Evolutionary conservation across 1,140 invertebrate species (phyloP).

Genomic region (Camponotus pennsylvanicus): DNA sequence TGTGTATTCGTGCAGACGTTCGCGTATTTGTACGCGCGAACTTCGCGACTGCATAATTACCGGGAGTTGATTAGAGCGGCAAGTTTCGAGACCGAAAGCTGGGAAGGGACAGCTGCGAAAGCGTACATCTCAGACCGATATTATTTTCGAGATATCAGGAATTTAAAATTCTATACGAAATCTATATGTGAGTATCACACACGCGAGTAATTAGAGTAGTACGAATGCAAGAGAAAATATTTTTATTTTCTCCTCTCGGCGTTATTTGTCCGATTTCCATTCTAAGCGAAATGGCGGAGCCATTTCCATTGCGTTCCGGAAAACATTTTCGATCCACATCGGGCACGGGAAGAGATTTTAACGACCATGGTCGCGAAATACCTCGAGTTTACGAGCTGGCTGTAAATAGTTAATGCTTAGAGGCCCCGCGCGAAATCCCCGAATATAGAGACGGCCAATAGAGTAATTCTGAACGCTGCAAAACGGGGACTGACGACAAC

Average conservation of each 20-base stretch:
- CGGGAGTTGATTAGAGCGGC: constrained; percentile 58
- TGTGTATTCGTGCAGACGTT: background rate
- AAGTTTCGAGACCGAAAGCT: constrained; percentile 48
- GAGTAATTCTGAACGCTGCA: constrained; percentile 54
- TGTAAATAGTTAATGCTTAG: constrained; percentile 47
- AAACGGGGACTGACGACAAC: constrained; percentile 23
- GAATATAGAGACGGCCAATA: constrained; percentile 34
- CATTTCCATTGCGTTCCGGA: background rate
- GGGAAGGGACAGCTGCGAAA: constrained; percentile 51
- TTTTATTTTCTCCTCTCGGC: background rate
- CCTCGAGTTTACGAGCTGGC: constrained; percentile 30
- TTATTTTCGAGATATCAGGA: constrained; percentile 2
- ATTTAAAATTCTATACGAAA: no score
- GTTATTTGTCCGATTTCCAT: background rate
- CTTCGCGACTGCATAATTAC: constrained; percentile 69
- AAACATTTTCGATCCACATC: constrained; percentile 44
- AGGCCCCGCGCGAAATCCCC: background rate
- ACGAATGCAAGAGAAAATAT: background rate
- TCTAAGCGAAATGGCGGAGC: background rate
- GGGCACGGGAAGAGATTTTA: constrained; percentile 26
- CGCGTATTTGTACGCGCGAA: constrained; percentile 33
- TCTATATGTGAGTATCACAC: background rate
- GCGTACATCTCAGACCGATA: background rate
- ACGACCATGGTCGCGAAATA: constrained; percentile 2
- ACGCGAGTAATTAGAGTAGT: background rate